These are phyloP conservation scores for Aphidoletes aphidimyza DNA, from an alignment of 2,888 invertebrate genomes.

Conservation along the genomic window DNA sequence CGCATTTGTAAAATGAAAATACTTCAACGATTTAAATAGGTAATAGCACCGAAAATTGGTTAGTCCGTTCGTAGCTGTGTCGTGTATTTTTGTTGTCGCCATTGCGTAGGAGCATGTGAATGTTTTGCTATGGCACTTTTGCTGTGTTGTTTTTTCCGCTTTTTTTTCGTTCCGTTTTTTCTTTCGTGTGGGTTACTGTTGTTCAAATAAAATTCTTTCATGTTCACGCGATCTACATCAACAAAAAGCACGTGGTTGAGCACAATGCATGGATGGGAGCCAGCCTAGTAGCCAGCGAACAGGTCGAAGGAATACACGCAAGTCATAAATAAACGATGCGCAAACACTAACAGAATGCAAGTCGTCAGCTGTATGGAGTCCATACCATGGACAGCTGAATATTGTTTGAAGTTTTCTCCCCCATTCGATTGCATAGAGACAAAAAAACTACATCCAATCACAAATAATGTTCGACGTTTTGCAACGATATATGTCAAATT, in stretches of 20 bases:
- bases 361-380: not conserved
- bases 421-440: not conserved
- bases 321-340: not conserved
- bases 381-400: not conserved
- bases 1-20: too few species aligned
- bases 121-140: not conserved
- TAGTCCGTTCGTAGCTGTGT: not conserved
- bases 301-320: not conserved
- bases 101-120: not conserved
- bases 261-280: not conserved
- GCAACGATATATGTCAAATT: not conserved
- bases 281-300: not conserved
- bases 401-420: not conserved
- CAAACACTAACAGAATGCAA: not conserved
- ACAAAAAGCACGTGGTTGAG: not conserved
- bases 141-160: too few species aligned
- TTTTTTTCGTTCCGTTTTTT: not conserved
- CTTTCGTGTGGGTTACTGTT: too few species aligned
- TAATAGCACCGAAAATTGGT: too few species aligned
- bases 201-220: not conserved
- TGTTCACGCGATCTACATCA: constrained; percentile 6
- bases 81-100: not conserved
- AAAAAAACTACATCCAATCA: not conserved
- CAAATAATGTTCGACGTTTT: not conserved
- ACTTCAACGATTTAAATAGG: too few species aligned